A percentile compares a stretch with the other conserved stretches of the same genome.
Conservation (phyloP, 1,140 invertebrate species). For the Drosophila saltans region DNA sequence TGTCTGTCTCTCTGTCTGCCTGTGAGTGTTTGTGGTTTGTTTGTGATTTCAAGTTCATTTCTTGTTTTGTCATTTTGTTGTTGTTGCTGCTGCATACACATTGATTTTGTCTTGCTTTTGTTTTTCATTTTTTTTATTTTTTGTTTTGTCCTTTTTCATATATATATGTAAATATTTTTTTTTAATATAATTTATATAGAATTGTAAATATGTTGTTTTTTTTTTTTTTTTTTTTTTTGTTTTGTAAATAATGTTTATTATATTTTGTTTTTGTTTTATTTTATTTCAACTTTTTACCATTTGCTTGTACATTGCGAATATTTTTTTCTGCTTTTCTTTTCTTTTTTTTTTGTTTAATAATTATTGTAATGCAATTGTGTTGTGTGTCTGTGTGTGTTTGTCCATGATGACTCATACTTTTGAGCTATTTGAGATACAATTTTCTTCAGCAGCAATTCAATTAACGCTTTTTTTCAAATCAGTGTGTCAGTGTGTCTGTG, state of each 20-base stretch:
- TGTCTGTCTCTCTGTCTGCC: slow-evolving; percentile 19
- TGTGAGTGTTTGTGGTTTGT: neutral
- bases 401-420: slow-evolving; percentile 7
- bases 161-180: slow-evolving; percentile 60
- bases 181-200: slow-evolving; percentile 65
- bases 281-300: slow-evolving; percentile 52
- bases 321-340: slow-evolving; percentile 18
- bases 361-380: slow-evolving; percentile 43
- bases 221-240: slow-evolving; percentile 34
- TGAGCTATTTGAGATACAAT: slow-evolving; percentile 13
- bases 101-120: slow-evolving; percentile 28
- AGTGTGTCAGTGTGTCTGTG: neutral
- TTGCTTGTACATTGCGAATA: slow-evolving; percentile 61
- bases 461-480: neutral
- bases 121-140: slow-evolving; percentile 16
- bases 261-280: slow-evolving; percentile 46
- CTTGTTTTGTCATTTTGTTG: neutral
- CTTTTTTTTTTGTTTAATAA: slow-evolving; percentile 19
- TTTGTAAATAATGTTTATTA: slow-evolving; percentile 61
- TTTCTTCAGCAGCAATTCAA: neutral
- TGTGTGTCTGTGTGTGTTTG: slow-evolving; percentile 40
- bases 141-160: slow-evolving; percentile 27
- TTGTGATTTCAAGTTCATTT: slow-evolving; percentile 11
- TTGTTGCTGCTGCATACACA: slow-evolving; percentile 28
- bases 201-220: slow-evolving; percentile 63